Evolutionary conservation across 2,113 vertebrate genomes (phyloP).

Genomic region (Callospermophilus lateralis): DNA sequence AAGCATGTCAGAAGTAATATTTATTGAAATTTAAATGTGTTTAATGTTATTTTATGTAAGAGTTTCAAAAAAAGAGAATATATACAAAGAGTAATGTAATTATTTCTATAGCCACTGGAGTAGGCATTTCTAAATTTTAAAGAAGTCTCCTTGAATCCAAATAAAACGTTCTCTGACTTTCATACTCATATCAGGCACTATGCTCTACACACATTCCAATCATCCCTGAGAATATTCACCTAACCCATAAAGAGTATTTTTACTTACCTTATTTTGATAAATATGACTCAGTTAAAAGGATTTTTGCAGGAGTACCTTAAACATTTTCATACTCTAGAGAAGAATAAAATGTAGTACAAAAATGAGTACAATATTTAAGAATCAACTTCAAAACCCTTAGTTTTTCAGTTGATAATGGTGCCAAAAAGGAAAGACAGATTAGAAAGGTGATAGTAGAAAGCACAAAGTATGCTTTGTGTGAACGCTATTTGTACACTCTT

Average conservation of each 20-base stretch:
- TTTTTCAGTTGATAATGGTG: not conserved
- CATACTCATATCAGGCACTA: not conserved
- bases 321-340: not conserved
- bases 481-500: not conserved
- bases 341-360: not conserved
- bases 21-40: not conserved
- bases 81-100: not conserved
- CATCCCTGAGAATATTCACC: not conserved
- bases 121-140: not conserved
- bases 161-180: not conserved
- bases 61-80: not conserved
- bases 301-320: not conserved
- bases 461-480: not conserved
- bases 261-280: constrained; percentile 14
- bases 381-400: not conserved
- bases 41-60: not conserved
- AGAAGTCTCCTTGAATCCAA: not conserved
- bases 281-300: not conserved
- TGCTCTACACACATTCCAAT: not conserved
- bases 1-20: not conserved
- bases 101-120: not conserved
- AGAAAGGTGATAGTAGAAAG: not conserved
- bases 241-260: not conserved
- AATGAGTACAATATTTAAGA: not conserved
- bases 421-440: not conserved